Base-by-base conservation (phyloP, 2,113 vertebrate species). In the Piaya cayana region DNA sequence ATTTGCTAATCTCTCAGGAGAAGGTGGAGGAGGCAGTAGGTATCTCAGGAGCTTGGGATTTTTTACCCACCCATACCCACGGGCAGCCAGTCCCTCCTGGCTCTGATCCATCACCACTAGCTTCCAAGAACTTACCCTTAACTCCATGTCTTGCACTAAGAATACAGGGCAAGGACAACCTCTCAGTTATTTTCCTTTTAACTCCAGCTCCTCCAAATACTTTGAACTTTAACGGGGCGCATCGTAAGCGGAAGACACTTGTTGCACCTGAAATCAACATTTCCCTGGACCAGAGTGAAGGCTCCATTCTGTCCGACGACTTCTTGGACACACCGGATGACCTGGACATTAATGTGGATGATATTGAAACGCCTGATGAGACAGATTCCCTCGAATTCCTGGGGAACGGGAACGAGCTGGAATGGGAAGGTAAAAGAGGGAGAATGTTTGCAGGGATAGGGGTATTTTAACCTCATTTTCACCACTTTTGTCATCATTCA, bases 241-340 rank as follows among this genome's bases (percentile, higher is more conserved):
- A 98, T 86, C 98, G 98, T 18, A 99, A 99, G 94, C 93, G 99
- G 2, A 99, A 99, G 76, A 99, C 99, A 0, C 97, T 99, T 22
- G 97, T 99, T 1, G 99, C 99, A 15, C 99, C 99, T 0, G 99
- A 99, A 85, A 99, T 99, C 97, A 99, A 99, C 97, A 98, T 99
- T 72, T 99, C 99, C 30, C 97, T 99, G 97, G 99, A 99, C 92
- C 99, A 99, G 81, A 99, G 99, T 2, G 99, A 99, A 91, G 99
- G 99, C 3, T 99, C 99, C 19, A 95, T 99, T 94, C 97, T 99
- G 88, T 99, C 99, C 0, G 99, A 99, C 0, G 99, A 99, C 90
- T 99, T 99, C 94, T 85, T 99, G 96, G 99, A 99, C 94, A 99
- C 99, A 0, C 99, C 99, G 0, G 99, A 99, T 4, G 99, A 99